Percentiles rank a stretch among this genome's conserved stretches.
These are phyloP conservation scores for Otolemur crassicaudatus DNA, from an alignment of 2,797 vertebrate species.

Conservation along the genomic window DNA sequence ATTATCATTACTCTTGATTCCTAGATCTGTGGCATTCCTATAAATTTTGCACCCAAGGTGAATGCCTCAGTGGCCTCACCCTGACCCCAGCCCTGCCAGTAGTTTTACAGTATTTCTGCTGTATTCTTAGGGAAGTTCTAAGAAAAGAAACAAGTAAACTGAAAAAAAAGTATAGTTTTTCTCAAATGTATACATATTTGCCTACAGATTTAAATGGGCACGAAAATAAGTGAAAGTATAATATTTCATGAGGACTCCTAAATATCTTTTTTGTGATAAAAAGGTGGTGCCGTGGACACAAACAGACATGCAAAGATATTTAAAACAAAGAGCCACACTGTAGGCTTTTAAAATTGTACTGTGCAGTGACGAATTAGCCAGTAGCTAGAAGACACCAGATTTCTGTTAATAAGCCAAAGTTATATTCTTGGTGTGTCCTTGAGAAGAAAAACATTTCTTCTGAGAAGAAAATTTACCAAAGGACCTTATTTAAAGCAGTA, in stretches of 20 bases:
- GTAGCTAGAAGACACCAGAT: not conserved
- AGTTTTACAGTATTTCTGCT: not conserved
- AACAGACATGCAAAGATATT: not conserved
- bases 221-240: not conserved
- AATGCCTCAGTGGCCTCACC: rapidly evolving
- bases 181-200: not conserved
- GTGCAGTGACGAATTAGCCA: rapidly evolving
- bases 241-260: not conserved
- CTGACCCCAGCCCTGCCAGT: not conserved
- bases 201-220: not conserved
- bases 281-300: not conserved
- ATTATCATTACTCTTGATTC: not conserved
- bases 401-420: not conserved
- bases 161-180: not conserved
- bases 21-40: not conserved
- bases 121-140: not conserved
- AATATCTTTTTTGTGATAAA: not conserved
- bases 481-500: not conserved
- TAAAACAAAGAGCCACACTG: rapidly evolving
- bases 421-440: not conserved
- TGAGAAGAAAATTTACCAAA: not conserved
- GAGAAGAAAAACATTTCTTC: not conserved
- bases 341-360: not conserved
- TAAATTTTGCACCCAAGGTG: not conserved
- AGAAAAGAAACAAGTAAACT: not conserved